Percentiles rank a stretch among this genome's conserved stretches.
phyloP scores from a whole-genome alignment of 2,113 vertebrate genomes.

The Eretmochelys imbricata region DNA sequence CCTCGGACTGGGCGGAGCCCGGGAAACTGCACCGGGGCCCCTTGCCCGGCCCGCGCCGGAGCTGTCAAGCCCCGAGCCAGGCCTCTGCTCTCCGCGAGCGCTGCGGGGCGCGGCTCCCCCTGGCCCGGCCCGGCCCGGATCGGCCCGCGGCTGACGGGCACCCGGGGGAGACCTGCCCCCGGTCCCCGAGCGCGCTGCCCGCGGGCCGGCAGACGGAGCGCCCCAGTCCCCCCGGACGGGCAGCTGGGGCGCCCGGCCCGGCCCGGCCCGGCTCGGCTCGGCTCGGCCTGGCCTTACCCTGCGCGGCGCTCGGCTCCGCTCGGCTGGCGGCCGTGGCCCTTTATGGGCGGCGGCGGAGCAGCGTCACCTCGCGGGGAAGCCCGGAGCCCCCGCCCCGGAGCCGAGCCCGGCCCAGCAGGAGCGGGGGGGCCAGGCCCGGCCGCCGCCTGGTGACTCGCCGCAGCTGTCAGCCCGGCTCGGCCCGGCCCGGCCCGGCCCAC shows the following conservation, averaged over 20 bases:
- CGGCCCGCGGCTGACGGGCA: neutral
- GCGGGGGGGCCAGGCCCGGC: neutral
- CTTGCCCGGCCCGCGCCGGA: too few relatives aligned
- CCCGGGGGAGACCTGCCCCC: too few relatives aligned
- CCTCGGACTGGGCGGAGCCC: too few relatives aligned
- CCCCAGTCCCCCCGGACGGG: neutral
- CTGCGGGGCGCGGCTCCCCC: neutral
- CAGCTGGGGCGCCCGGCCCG: neutral
- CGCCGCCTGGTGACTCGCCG: neutral
- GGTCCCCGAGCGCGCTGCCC: too few relatives aligned
- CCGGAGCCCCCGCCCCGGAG: slow-evolving; percentile 33
- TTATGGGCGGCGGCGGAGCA: slow-evolving; percentile 47
- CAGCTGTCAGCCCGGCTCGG: slow-evolving; percentile 13
- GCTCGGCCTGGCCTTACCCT: slow-evolving; percentile 1
- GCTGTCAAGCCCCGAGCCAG: too few relatives aligned
- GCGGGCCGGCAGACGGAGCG: too few relatives aligned
- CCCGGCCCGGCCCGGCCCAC: neutral
- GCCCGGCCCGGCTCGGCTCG: neutral
- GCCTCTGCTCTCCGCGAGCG: neutral
- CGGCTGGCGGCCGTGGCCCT: slow-evolving; percentile 41
- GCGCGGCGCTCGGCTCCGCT: slow-evolving; percentile 23
- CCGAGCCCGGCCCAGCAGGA: slow-evolving; percentile 20
- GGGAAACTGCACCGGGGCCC: too few relatives aligned
- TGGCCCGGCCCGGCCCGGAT: neutral
- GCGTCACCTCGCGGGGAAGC: slow-evolving; percentile 48